Evolutionary conservation across 2,113 vertebrate species (phyloP).

Genomic region (Odontophorus gujanensis): DNA sequence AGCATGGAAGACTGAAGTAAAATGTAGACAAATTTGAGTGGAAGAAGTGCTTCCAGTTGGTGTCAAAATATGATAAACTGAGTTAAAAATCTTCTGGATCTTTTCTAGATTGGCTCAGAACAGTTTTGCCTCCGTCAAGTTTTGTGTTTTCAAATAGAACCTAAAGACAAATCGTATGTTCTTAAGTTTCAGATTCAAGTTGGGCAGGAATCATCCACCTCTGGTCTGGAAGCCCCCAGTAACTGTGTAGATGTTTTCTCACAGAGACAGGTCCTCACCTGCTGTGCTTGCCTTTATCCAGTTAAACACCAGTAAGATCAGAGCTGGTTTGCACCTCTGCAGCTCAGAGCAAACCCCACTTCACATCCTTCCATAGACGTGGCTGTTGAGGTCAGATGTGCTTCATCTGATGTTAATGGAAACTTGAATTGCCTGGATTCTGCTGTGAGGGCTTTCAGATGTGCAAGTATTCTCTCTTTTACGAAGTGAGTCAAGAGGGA

Average conservation of each 20-base stretch:
- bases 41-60: neutral
- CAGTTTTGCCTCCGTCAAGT: neutral
- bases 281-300: neutral
- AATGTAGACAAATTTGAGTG: neutral
- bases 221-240: neutral
- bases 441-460: fast-evolving
- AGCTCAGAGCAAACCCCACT: fast-evolving
- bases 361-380: neutral
- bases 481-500: neutral
- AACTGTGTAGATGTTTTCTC: neutral
- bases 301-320: neutral
- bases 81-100: neutral
- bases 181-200: neutral
- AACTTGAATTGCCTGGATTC: neutral
- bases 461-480: neutral
- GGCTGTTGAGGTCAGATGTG: neutral
- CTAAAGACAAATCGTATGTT: fast-evolving
- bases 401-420: neutral
- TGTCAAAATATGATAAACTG: neutral
- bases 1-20: neutral
- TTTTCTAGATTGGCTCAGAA: neutral
- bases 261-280: neutral
- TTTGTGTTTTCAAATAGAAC: neutral
- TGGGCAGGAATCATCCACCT: neutral
- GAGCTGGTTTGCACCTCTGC: neutral